Conservation (phyloP, 2,113 vertebrate species). For the Ophiodon elongatus region DNA sequence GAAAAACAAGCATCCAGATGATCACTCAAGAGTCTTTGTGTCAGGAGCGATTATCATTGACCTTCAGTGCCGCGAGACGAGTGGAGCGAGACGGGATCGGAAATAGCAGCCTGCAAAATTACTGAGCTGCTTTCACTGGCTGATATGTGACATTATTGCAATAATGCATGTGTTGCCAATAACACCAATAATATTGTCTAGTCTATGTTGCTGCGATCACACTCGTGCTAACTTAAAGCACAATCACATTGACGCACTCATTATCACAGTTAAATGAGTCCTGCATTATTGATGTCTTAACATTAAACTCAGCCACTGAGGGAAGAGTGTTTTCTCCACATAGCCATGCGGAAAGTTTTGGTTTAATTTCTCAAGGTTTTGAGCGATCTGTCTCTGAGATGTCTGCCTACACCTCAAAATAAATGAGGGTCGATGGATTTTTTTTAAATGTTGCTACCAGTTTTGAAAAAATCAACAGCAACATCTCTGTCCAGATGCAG, state of each 20-base stretch:
- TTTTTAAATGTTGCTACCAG: background rate
- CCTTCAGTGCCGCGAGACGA: constrained; percentile 63
- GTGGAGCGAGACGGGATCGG: constrained; percentile 20
- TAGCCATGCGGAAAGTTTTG: constrained; percentile 9
- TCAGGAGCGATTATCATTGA: constrained; percentile 69
- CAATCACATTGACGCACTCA: background rate
- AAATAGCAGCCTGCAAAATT: constrained; percentile 34
- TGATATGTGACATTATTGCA: constrained; percentile 19
- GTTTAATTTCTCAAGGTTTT: constrained; percentile 21
- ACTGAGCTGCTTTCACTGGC: constrained; percentile 3
- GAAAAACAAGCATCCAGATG: constrained; percentile 59
- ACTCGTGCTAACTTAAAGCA: background rate
- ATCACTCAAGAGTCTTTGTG: constrained; percentile 69
- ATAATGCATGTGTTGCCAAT: constrained; percentile 35
- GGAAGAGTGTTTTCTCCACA: constrained; percentile 7
- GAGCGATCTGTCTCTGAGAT: background rate
- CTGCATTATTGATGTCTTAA: constrained; percentile 40
- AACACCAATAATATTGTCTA: background rate
- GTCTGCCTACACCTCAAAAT: constrained; percentile 1
- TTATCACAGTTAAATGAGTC: constrained; percentile 1
- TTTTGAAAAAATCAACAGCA: constrained; percentile 13
- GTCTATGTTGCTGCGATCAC: constrained; percentile 4
- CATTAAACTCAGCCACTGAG: constrained; percentile 28
- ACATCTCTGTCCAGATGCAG: constrained; percentile 29
- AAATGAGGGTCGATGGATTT: background rate